Percentiles rank a stretch among this genome's conserved stretches.
Evolutionary conservation across 2,888 invertebrate genomes (phyloP).

Genomic region (Tetropium fuscum): DNA sequence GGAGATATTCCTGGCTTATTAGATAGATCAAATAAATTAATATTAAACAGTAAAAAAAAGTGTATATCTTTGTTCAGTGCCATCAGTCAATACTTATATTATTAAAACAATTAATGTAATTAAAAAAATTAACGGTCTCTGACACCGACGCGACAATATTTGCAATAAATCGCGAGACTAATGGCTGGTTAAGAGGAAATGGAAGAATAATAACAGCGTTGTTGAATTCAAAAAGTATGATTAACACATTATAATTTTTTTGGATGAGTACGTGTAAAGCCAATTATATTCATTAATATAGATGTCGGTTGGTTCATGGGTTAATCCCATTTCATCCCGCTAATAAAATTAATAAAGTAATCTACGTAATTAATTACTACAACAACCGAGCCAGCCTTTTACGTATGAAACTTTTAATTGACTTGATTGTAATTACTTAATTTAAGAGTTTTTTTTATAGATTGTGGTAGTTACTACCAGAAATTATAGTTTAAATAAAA

Average conservation of each 20-base stretch:
- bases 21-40: too few relatives aligned
- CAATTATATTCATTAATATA: slow-evolving; percentile 20
- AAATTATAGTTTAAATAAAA: not conserved
- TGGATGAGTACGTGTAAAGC: slow-evolving; percentile 11
- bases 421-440: slow-evolving; percentile 22
- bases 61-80: too few relatives aligned
- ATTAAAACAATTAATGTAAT: too few relatives aligned
- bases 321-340: slow-evolving; percentile 22
- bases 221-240: too few relatives aligned
- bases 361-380: slow-evolving; percentile 23
- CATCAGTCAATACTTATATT: too few relatives aligned
- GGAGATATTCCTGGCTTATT: too few relatives aligned
- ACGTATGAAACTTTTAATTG: slow-evolving; percentile 22
- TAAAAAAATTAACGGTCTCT: too few relatives aligned
- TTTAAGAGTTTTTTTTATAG: slow-evolving; percentile 13
- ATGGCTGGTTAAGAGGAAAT: too few relatives aligned
- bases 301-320: slow-evolving; percentile 10
- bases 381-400: slow-evolving; percentile 17
- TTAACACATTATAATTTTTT: slow-evolving; percentile 4
- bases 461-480: not conserved
- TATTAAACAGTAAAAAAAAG: too few relatives aligned
- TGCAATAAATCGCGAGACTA: too few relatives aligned
- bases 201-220: too few relatives aligned
- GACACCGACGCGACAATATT: too few relatives aligned
- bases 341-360: slow-evolving; percentile 27